These are phyloP conservation scores for Chlorodrepanis virens DNA, from an alignment of 2,113 vertebrate genomes.

Conservation along the genomic window DNA sequence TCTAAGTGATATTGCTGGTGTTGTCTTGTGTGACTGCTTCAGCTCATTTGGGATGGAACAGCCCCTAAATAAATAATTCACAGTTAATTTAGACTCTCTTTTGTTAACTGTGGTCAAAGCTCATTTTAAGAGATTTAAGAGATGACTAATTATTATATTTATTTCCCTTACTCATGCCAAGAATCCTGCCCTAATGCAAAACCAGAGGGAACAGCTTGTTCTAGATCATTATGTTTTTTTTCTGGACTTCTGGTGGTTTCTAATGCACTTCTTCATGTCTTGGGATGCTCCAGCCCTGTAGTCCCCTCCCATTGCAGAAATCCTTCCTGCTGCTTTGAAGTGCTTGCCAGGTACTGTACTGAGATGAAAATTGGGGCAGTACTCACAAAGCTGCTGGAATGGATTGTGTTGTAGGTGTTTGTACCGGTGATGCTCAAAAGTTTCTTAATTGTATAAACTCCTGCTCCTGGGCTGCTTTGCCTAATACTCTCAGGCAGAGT, in stretches of 20 bases:
- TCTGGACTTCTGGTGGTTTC: neutral
- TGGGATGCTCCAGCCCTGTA: neutral
- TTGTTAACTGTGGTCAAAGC: neutral
- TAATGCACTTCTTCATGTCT: neutral
- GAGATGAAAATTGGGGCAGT: neutral
- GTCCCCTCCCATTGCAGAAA: neutral
- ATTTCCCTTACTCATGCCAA: neutral
- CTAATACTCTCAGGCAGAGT: neutral
- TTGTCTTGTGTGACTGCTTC: neutral
- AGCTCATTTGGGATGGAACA: neutral
- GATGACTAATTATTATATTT: neutral
- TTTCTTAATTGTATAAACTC: neutral
- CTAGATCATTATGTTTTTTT: neutral
- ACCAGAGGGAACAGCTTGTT: rapidly evolving
- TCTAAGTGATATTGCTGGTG: neutral
- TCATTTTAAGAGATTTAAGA: neutral
- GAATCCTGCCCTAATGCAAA: neutral
- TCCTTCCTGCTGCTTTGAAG: neutral
- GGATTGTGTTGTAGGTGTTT: neutral
- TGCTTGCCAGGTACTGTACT: neutral
- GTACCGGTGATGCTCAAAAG: neutral
- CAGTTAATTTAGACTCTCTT: neutral
- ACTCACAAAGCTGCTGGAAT: neutral
- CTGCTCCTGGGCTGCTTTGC: neutral
- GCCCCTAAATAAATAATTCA: neutral